phyloP scores from a whole-genome alignment of 2,888 invertebrate genomes.

The Pedicia rivosa region DNA sequence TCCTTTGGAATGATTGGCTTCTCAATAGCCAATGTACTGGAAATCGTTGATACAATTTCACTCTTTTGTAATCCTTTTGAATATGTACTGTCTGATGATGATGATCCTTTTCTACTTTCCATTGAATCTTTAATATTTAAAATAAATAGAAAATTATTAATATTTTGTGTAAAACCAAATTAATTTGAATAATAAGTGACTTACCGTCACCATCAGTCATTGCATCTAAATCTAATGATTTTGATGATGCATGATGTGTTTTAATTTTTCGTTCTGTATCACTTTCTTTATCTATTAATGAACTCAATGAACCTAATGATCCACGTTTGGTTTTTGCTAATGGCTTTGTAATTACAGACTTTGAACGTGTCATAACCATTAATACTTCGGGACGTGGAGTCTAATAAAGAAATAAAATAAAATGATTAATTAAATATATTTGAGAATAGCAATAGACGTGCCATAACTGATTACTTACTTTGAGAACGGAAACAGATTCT shows the following conservation, averaged over 20 bases:
- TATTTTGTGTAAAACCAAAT: too few relatives aligned
- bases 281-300: conserved; percentile 27
- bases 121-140: too few relatives aligned
- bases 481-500: conserved; percentile 73
- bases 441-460: background rate
- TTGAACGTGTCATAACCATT: conserved; percentile 51
- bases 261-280: conserved; percentile 21
- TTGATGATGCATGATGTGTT: conserved; percentile 28
- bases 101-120: background rate
- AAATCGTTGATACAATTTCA: too few relatives aligned
- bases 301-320: conserved; percentile 28
- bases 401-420: conserved; percentile 27
- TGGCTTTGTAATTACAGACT: conserved; percentile 25
- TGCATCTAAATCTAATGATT: conserved; percentile 27
- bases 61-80: too few relatives aligned
- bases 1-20: too few relatives aligned
- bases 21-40: too few relatives aligned
- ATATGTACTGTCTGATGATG: too few relatives aligned
- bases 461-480: conserved; percentile 39
- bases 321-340: conserved; percentile 27
- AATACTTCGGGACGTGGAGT: conserved; percentile 65
- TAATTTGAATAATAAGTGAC: too few relatives aligned
- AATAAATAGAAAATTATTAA: too few relatives aligned
- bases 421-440: conserved; percentile 8
- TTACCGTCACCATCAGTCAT: background rate